phyloP scores from a whole-genome alignment of 2,113 vertebrate genomes.

The Entelurus aequoreus region DNA sequence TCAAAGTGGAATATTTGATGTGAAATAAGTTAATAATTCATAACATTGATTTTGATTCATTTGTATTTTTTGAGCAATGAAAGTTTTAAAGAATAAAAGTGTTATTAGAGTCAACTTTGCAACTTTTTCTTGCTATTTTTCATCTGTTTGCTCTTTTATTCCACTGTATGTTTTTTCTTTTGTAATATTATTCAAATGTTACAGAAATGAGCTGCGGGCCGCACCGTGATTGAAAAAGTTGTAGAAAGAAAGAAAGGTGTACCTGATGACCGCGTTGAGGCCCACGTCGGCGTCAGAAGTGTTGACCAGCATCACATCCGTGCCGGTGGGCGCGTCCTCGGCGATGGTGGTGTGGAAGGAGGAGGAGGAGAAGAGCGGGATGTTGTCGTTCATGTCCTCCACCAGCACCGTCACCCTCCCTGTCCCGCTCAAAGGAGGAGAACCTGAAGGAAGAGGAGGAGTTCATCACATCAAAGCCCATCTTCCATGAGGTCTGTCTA shows the following conservation, averaged over 20 bases:
- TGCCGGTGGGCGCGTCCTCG: conserved; percentile 88
- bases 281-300: conserved; percentile 86
- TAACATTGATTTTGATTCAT: no score
- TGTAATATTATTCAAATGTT: no score
- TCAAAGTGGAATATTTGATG: no score
- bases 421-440: conserved; percentile 86
- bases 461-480: conserved; percentile 38
- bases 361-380: conserved; percentile 80
- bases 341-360: conserved; percentile 80
- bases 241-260: conserved; percentile 9
- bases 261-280: conserved; percentile 91
- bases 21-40: no score
- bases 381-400: conserved; percentile 90
- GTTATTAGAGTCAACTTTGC: no score
- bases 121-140: no score
- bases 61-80: no score
- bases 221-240: neutral
- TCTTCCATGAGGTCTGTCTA: no score
- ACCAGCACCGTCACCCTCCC: conserved; percentile 85
- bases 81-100: no score
- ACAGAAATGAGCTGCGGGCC: no score
- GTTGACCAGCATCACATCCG: conserved; percentile 88
- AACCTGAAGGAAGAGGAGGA: conserved; percentile 65
- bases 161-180: no score
- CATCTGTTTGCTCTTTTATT: no score